These are phyloP conservation scores for Drosophila neocordata DNA, from an alignment of 1,140 invertebrate genomes.

Conservation along the genomic window DNA sequence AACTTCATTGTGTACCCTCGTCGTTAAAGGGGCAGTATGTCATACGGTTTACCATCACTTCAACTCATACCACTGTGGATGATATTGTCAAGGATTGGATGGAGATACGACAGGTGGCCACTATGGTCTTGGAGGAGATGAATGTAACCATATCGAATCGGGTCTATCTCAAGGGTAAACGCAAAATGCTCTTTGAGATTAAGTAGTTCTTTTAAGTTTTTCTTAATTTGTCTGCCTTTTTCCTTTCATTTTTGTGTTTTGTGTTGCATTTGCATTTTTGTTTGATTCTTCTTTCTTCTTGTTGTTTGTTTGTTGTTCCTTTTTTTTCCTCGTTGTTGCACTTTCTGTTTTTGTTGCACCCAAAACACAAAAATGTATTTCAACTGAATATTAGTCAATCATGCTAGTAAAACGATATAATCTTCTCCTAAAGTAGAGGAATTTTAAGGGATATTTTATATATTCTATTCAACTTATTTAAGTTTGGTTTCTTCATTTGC, in stretches of 20 bases:
- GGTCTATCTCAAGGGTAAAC: conserved; percentile 89
- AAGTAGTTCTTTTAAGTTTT: conserved; percentile 1
- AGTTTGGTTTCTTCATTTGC: neutral
- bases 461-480: neutral
- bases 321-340: conserved; percentile 20
- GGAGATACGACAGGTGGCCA: conserved; percentile 92
- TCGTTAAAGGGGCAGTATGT: conserved; percentile 95
- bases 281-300: conserved; percentile 24
- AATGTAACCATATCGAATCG: conserved; percentile 85
- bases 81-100: conserved; percentile 96
- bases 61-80: conserved; percentile 92
- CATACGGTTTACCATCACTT: conserved; percentile 95
- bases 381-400: neutral
- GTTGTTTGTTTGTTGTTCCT: conserved; percentile 19
- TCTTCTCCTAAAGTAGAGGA: no score
- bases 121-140: conserved; percentile 87
- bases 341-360: conserved; percentile 38
- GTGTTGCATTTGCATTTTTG: neutral
- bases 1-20: conserved; percentile 96
- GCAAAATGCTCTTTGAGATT: conserved; percentile 52
- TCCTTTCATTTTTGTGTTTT: conserved; percentile 24
- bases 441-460: no score
- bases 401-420: neutral
- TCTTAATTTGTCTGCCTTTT: conserved; percentile 6
- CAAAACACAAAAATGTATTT: conserved; percentile 11